Conservation (phyloP, 2,797 vertebrate species). For the Rhabdophis nuchalis region DNA sequence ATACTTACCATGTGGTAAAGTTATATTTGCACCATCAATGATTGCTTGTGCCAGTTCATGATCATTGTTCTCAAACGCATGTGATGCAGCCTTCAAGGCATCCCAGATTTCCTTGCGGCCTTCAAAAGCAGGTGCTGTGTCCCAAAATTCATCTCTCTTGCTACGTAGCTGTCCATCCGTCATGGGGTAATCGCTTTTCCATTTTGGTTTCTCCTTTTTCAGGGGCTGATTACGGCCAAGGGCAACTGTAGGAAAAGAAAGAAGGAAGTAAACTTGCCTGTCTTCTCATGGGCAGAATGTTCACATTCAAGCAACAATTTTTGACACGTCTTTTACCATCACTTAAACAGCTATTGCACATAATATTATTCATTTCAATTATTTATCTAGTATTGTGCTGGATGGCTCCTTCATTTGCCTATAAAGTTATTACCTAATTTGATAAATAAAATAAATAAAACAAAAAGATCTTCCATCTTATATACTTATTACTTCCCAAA, state of each 20-base stretch:
- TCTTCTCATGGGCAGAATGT: rapidly evolving
- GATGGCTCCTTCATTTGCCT: not conserved
- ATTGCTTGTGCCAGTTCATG: conserved; percentile 96
- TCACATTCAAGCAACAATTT: not conserved
- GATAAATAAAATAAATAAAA: not conserved
- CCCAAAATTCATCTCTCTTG: conserved; percentile 97
- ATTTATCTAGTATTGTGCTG: not conserved
- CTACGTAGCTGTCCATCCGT: conserved; percentile 96
- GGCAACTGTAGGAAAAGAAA: conserved; percentile 77
- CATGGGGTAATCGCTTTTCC: conserved; percentile 99
- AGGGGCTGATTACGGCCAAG: conserved; percentile 95
- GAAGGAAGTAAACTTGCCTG: not conserved
- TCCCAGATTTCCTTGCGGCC: conserved; percentile 98
- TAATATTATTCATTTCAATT: not conserved
- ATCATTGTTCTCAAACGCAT: conserved; percentile 93
- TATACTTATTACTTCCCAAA: not conserved
- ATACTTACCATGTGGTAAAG: conserved; percentile 89
- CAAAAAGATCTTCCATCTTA: not conserved
- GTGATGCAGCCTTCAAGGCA: conserved; percentile 90
- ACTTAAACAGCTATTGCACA: not conserved
- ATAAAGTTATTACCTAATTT: not conserved
- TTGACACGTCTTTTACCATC: not conserved
- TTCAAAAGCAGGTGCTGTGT: conserved; percentile 95
- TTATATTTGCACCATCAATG: conserved; percentile 95
- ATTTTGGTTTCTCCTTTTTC: conserved; percentile 97